Conservation (phyloP, 30 jellyfish, hydroid and myxozoan genomes). For the Aurelia aurita region DNA sequence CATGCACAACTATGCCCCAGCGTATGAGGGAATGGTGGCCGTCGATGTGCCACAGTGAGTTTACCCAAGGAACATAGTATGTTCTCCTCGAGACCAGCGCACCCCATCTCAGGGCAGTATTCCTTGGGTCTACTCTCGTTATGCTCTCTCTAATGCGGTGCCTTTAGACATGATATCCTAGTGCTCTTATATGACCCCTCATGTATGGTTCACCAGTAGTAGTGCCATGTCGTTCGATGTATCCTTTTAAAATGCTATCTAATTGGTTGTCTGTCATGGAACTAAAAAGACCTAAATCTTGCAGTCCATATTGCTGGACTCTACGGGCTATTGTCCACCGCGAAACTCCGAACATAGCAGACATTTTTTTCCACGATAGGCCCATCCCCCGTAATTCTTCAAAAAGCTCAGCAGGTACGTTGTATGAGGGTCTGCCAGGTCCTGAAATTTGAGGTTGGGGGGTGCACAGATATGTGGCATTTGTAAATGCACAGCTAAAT, state of each 20-base stretch:
- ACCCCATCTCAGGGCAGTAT: conserved; percentile 36
- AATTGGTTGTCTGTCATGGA: conserved; percentile 16
- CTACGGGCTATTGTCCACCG: conserved; percentile 62
- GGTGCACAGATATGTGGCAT: too few species aligned
- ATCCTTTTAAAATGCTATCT: background rate
- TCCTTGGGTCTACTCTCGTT: conserved; percentile 26
- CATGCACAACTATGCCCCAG: conserved; percentile 60
- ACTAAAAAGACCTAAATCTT: background rate
- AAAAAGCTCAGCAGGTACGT: conserved; percentile 1
- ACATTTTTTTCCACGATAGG: conserved; percentile 22
- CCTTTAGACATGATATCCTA: conserved; percentile 25
- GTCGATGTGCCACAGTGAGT: conserved; percentile 46
- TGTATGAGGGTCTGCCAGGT: conserved; percentile 46
- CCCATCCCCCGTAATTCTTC: conserved; percentile 38
- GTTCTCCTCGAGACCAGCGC: conserved; percentile 4
- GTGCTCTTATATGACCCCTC: background rate
- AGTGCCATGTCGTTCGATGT: conserved; percentile 31
- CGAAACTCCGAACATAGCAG: conserved; percentile 26
- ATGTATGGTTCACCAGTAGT: conserved; percentile 45
- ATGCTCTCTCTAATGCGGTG: conserved; percentile 8
- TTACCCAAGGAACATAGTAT: conserved; percentile 48
- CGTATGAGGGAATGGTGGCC: conserved; percentile 54
- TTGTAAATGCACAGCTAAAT: too few species aligned
- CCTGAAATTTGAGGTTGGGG: background rate
- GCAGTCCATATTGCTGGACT: conserved; percentile 36